Evolutionary conservation across 2,888 invertebrate genomes (phyloP).

Genomic region (Clanis bilineata): DNA sequence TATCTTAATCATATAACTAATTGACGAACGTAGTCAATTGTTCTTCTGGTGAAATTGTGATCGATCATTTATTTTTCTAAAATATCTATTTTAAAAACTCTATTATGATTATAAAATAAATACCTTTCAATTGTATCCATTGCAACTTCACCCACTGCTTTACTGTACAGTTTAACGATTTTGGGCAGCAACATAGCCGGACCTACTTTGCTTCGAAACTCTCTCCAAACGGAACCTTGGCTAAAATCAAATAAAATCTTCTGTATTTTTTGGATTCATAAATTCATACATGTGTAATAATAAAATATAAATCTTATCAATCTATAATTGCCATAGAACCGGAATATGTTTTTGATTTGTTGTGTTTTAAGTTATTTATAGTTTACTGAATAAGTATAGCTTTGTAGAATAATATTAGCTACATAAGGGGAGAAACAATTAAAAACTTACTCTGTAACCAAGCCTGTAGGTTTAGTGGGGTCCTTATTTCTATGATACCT

Average conservation of each 20-base stretch:
- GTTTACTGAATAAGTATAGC: background rate
- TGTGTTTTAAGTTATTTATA: background rate
- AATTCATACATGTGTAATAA: background rate
- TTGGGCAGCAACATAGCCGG: slow-evolving; percentile 88
- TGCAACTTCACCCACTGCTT: slow-evolving; percentile 85
- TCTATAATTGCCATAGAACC: no score
- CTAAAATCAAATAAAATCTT: slow-evolving; percentile 59
- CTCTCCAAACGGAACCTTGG: slow-evolving; percentile 89
- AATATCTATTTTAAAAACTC: background rate
- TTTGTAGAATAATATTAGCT: no score
- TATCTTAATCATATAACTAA: background rate
- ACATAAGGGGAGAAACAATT: no score
- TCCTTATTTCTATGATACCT: slow-evolving; percentile 34
- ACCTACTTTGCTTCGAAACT: slow-evolving; percentile 88
- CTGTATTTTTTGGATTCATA: background rate
- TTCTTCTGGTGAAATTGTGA: background rate
- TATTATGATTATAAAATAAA: slow-evolving; percentile 11
- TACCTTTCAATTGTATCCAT: slow-evolving; percentile 85
- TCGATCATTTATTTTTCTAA: no score
- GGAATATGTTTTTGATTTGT: background rate
- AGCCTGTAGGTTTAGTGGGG: slow-evolving; percentile 30
- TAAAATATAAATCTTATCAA: no score
- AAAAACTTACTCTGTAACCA: slow-evolving; percentile 32
- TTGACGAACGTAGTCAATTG: background rate
- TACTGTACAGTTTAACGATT: slow-evolving; percentile 85